A percentile compares a stretch with the other conserved stretches of the same genome.
Conservation (phyloP, 2,888 invertebrate genomes). For the Lamellibrachia columna region DNA sequence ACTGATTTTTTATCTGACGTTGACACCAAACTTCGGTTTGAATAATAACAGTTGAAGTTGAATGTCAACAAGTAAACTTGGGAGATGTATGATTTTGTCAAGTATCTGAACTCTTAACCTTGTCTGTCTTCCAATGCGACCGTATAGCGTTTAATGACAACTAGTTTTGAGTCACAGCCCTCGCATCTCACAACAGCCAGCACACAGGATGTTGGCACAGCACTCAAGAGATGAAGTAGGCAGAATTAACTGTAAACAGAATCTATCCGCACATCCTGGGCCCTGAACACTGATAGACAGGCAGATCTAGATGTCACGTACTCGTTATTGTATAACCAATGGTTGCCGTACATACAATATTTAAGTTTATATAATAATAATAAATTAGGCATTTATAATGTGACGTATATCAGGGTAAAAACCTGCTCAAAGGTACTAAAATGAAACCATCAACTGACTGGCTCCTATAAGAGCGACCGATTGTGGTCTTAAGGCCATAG, state of each 20-base stretch:
- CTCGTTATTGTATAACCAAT: neutral
- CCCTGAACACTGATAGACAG: neutral
- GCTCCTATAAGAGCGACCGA: too few relatives aligned
- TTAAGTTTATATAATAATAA: too few relatives aligned
- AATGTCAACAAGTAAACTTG: too few relatives aligned
- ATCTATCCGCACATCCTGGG: neutral
- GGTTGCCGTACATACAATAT: neutral
- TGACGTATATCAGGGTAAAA: too few relatives aligned
- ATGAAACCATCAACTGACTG: too few relatives aligned
- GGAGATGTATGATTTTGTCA: neutral
- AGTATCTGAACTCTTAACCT: neutral
- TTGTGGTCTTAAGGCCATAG: too few relatives aligned
- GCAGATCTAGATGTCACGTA: neutral
- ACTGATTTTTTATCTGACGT: too few relatives aligned
- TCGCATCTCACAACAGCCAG: neutral
- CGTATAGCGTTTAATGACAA: neutral
- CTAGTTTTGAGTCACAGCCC: neutral
- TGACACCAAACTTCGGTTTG: too few relatives aligned
- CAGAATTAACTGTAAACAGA: neutral
- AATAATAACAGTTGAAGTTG: too few relatives aligned
- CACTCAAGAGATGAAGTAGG: neutral
- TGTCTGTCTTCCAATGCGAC: neutral
- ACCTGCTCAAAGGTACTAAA: too few relatives aligned
- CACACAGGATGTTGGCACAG: neutral
- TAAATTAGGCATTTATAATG: too few relatives aligned